Base-by-base conservation (phyloP, 2,113 vertebrate genomes). In the Asarcornis scutulata region DNA sequence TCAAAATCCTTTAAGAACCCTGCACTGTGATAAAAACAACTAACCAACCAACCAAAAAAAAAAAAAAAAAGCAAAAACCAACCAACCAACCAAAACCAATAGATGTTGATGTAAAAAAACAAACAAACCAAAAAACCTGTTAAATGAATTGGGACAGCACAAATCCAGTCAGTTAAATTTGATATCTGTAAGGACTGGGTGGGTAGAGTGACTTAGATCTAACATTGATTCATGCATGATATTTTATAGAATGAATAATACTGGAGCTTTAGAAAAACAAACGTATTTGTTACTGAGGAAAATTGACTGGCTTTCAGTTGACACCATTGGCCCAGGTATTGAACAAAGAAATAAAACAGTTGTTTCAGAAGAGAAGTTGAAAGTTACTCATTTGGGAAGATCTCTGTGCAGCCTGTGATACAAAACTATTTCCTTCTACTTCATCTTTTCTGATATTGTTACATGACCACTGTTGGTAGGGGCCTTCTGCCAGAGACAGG, bases 171-270 rank as follows among this genome's bases (percentile, higher is more conserved):
- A 40, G 21, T 60, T 93, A 48, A 38, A 81, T 66, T 76, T 94
- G 23, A 6, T 53, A 73, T 36, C 4, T 34, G 40, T n/a, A 78
- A n/a, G 8, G 15, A 20, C 0, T 50, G 3, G 2, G 3, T 48
- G 3, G 3, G 1, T 56, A 67, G 53, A 7, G 17, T 55, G 44
- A 31, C 13, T 38, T 55, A 34, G 21, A 22, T 73, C 38, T 38
- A 52, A 5, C 32, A 63, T 40, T 40, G 8, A 42, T 77, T 95
- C 14, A 7, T 34, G 29, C 0, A 0, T 40, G 17, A 13, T 42
- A 23, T 40, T 11, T 38, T 21, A 29, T 18, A 63, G 25, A 88
- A 50, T 38, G 20, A 86, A 27, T 44, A 67, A 27, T 46, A 46
- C 12, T 17, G 25, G 13, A 53, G 26, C 16, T 84, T 86, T 56